These are phyloP conservation scores for Salminus brasiliensis DNA, from an alignment of 2,113 vertebrate genomes.

Conservation along the genomic window DNA sequence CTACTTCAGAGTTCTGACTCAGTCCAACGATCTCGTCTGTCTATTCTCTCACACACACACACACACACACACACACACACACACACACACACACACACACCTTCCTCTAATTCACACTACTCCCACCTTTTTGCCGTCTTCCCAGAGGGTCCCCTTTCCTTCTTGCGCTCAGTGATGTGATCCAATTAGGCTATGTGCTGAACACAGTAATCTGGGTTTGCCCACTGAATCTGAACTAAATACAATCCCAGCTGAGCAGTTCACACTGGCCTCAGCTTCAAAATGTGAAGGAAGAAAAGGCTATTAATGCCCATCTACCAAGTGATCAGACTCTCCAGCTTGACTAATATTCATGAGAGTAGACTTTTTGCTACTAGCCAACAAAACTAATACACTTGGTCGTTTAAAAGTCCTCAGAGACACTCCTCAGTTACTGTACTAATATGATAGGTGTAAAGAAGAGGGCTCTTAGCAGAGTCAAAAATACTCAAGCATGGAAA, in stretches of 20 bases:
- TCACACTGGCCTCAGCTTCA: background rate
- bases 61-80: no score
- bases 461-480: no score
- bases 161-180: constrained; percentile 68
- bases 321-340: no score
- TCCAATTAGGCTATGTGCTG: constrained; percentile 76
- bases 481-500: no score
- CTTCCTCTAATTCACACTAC: background rate
- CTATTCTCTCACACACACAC: background rate
- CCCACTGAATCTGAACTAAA: constrained; percentile 70
- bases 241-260: constrained; percentile 65
- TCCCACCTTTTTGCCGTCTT: background rate
- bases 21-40: background rate
- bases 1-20: background rate
- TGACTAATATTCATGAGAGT: no score
- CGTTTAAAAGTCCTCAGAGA: no score
- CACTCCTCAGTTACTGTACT: no score
- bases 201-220: constrained; percentile 61
- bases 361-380: no score
- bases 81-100: no score
- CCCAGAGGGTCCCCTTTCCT: constrained; percentile 49
- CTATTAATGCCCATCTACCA: background rate
- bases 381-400: no score
- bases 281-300: background rate
- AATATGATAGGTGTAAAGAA: no score